Evolutionary conservation across 2,888 invertebrate species (phyloP).

Genomic region (Salticus scenicus): DNA sequence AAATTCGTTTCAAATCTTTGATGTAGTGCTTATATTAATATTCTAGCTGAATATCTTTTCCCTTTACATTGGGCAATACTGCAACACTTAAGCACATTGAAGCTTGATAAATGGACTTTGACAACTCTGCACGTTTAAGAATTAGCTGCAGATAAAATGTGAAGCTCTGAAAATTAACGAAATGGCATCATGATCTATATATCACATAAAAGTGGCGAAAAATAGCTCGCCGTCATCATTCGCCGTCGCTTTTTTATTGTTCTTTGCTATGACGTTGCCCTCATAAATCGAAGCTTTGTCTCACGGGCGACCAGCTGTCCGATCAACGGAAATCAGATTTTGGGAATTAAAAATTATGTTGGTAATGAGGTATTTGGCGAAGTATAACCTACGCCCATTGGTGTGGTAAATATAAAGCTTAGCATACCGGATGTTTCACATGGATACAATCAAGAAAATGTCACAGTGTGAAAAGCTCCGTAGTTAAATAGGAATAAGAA

Average conservation of each 20-base stretch:
- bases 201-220: constrained; percentile 64
- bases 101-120: constrained; percentile 52
- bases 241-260: constrained; percentile 28
- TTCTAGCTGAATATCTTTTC: constrained; percentile 33
- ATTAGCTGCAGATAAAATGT: constrained; percentile 52
- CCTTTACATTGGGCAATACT: constrained; percentile 30
- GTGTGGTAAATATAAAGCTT: neutral
- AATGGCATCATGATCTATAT: constrained; percentile 43
- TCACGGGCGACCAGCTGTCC: constrained; percentile 51
- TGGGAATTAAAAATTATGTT: constrained; percentile 36
- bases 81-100: neutral
- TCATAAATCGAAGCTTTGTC: constrained; percentile 61
- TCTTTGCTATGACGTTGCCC: constrained; percentile 23
- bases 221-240: constrained; percentile 29
- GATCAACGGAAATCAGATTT: neutral
- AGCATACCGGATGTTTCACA: neutral
- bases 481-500: neutral
- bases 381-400: neutral
- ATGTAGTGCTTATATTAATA: constrained; percentile 63
- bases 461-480: neutral
- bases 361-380: neutral
- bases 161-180: constrained; percentile 40
- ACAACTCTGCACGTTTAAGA: constrained; percentile 36
- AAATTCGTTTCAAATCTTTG: constrained; percentile 55
- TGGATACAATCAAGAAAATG: neutral